Conservation (phyloP, 2,888 invertebrate species). For the Mimachlamys varia region DNA sequence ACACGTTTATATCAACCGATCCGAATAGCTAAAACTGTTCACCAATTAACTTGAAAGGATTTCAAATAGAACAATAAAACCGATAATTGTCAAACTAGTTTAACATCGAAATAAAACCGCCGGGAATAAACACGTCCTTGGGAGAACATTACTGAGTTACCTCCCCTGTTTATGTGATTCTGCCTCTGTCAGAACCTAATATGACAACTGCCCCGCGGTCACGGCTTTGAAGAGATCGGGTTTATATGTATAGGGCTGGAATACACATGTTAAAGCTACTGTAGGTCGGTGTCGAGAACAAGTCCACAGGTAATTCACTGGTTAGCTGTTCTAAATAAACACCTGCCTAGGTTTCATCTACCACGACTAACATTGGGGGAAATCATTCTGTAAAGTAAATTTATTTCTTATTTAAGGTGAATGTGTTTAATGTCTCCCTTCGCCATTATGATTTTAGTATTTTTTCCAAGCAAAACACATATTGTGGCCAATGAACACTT, state of each 20-base stretch:
- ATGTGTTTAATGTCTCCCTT: too few relatives aligned
- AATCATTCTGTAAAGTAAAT: not conserved
- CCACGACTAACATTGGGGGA: not conserved
- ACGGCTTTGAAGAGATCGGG: not conserved
- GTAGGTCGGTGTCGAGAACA: too few relatives aligned
- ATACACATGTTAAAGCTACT: too few relatives aligned
- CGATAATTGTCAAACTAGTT: not conserved
- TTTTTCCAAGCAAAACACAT: too few relatives aligned
- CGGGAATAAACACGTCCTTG: not conserved
- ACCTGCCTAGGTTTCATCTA: not conserved
- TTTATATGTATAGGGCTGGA: not conserved
- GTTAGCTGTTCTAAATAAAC: not conserved
- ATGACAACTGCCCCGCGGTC: not conserved
- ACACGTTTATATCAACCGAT: not conserved
- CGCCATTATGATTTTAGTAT: too few relatives aligned
- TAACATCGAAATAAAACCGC: not conserved
- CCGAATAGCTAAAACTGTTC: not conserved
- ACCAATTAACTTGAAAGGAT: not conserved
- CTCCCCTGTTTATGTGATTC: not conserved
- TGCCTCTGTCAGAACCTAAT: not conserved
- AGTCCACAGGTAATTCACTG: not conserved
- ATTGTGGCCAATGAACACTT: too few relatives aligned
- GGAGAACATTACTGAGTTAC: not conserved
- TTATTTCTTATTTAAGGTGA: too few relatives aligned
- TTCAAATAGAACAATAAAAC: not conserved